Evolutionary conservation across 2,797 vertebrate species (phyloP).

Genomic region (Sebastes taczanowskii): DNA sequence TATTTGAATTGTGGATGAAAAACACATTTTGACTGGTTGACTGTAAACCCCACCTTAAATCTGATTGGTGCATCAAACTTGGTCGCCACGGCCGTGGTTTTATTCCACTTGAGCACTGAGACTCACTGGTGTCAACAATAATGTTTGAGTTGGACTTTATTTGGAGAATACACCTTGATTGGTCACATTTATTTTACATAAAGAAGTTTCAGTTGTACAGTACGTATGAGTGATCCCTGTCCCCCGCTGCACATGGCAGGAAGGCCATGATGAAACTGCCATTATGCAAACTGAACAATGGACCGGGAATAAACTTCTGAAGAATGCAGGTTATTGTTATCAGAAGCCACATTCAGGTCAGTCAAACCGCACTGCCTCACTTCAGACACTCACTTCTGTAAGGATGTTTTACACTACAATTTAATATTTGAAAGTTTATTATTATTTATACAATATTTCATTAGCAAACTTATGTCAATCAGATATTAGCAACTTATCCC

Average conservation of each 20-base stretch:
- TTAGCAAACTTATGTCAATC: background rate
- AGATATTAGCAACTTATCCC: background rate
- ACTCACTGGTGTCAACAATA: background rate
- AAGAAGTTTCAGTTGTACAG: background rate
- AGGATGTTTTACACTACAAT: background rate
- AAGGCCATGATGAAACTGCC: background rate
- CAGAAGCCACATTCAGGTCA: background rate
- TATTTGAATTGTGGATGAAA: background rate
- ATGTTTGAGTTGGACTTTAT: background rate
- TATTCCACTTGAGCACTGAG: background rate
- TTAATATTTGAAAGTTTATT: background rate
- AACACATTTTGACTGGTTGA: background rate
- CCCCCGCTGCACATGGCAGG: background rate
- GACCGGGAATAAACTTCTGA: background rate
- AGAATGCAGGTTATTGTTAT: constrained; percentile 1
- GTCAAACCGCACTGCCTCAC: background rate
- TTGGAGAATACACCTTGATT: background rate
- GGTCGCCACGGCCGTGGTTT: background rate
- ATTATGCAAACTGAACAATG: background rate
- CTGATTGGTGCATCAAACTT: background rate
- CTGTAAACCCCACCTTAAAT: constrained; percentile 2
- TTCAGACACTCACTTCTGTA: background rate
- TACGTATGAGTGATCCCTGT: background rate
- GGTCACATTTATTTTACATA: background rate
- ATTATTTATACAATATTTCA: background rate